phyloP scores from a whole-genome alignment of 2,113 vertebrate species.

The Probosciger aterrimus region DNA sequence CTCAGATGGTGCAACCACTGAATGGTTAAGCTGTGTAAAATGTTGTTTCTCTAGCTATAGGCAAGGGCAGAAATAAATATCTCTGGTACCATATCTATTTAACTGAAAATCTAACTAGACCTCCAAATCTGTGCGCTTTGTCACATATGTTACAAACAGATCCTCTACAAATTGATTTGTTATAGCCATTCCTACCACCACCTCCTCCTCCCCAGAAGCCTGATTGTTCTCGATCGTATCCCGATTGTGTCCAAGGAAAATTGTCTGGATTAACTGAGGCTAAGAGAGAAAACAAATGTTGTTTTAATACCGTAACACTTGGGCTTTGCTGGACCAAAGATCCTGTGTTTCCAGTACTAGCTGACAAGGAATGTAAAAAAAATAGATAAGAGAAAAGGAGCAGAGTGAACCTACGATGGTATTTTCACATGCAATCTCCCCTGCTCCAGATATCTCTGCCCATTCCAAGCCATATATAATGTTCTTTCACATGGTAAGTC shows the following conservation, averaged over 20 bases:
- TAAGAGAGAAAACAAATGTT: not conserved
- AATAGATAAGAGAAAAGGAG: not conserved
- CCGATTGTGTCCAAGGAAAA: not conserved
- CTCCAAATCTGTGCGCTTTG: conserved; percentile 31
- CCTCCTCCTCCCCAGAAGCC: not conserved
- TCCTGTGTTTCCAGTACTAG: not conserved
- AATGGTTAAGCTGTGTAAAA: conserved; percentile 34
- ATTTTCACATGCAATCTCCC: not conserved
- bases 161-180: not conserved
- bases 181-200: not conserved
- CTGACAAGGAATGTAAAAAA: not conserved
- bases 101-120: conserved; percentile 40
- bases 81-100: conserved; percentile 20
- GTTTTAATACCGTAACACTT: not conserved
- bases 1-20: conserved; percentile 50
- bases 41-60: conserved; percentile 39
- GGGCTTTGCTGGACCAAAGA: not conserved
- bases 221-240: not conserved
- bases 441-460: not conserved
- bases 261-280: not conserved
- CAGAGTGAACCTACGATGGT: not conserved
- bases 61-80: conserved; percentile 47
- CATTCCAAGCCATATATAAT: not conserved
- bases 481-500: not conserved
- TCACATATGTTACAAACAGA: conserved; percentile 28